Evolutionary conservation across 2,888 invertebrate genomes (phyloP).

Genomic region (Fragum fragum): DNA sequence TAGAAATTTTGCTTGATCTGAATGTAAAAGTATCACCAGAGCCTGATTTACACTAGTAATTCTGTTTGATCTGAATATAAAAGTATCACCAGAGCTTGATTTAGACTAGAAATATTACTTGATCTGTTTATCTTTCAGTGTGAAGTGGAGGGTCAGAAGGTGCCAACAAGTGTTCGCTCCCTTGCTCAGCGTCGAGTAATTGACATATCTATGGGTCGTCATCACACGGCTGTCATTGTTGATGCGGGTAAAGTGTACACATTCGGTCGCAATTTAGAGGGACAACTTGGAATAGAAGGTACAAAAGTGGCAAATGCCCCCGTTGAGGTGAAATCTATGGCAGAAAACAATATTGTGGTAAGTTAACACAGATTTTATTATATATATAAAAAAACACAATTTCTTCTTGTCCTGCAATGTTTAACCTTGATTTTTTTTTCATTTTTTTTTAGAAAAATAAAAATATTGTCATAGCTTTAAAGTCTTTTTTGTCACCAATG

Average conservation of each 20-base stretch:
- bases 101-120: too few relatives aligned
- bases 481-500: too few relatives aligned
- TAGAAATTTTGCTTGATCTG: too few relatives aligned
- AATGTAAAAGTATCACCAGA: too few relatives aligned
- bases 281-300: slow-evolving; percentile 89
- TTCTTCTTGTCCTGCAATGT: too few relatives aligned
- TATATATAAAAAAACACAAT: too few relatives aligned
- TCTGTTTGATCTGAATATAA: too few relatives aligned
- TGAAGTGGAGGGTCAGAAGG: slow-evolving; percentile 87
- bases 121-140: slow-evolving; percentile 79
- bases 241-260: slow-evolving; percentile 90
- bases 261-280: slow-evolving; percentile 90
- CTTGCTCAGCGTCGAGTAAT: slow-evolving; percentile 89
- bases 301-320: slow-evolving; percentile 86
- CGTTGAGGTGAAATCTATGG: slow-evolving; percentile 87
- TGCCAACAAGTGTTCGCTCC: slow-evolving; percentile 87
- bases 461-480: too few relatives aligned
- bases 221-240: slow-evolving; percentile 90
- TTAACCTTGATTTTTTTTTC: too few relatives aligned
- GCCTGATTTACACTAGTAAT: too few relatives aligned
- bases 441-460: too few relatives aligned
- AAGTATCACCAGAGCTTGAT: too few relatives aligned
- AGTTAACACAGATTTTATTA: slow-evolving; percentile 50
- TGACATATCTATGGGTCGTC: slow-evolving; percentile 89
- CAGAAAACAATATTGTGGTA: slow-evolving; percentile 85